A percentile compares a stretch with the other conserved stretches of the same genome.
Evolutionary conservation across 2,888 invertebrate genomes (phyloP).

Genomic region (Dascillus cervinus): DNA sequence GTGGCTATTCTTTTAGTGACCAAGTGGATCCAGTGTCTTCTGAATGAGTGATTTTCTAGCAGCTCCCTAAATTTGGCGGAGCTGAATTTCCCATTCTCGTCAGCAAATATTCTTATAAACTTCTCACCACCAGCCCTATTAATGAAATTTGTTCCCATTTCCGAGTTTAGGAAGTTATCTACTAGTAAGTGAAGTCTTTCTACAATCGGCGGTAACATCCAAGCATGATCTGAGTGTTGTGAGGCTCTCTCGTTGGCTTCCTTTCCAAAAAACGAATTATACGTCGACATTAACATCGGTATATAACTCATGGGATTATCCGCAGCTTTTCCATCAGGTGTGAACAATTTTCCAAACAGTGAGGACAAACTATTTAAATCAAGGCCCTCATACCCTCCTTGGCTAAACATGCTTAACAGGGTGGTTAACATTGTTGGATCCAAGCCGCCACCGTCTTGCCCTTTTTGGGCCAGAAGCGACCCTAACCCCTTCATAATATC

Average conservation of each 20-base stretch:
- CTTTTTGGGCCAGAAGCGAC: conserved; percentile 9
- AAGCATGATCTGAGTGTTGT: conserved; percentile 61
- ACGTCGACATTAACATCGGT: conserved; percentile 60
- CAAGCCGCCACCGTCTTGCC: conserved; percentile 39
- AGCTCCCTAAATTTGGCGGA: conserved; percentile 67
- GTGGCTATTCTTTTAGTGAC: conserved; percentile 68
- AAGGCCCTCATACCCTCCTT: conserved; percentile 15
- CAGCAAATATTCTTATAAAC: conserved; percentile 60
- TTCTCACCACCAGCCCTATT: conserved; percentile 64
- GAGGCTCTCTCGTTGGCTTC: conserved; percentile 54
- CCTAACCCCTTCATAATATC: conserved; percentile 41
- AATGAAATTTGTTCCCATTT: conserved; percentile 66
- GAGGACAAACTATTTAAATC: conserved; percentile 10
- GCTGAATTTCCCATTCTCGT: conserved; percentile 61
- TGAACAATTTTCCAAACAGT: conserved; percentile 12
- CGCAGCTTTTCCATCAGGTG: conserved; percentile 8
- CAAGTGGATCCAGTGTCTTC: conserved; percentile 72
- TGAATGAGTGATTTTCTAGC: conserved; percentile 72
- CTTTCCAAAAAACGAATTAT: conserved; percentile 54
- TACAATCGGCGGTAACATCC: conserved; percentile 63
- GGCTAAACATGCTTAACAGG: conserved; percentile 39
- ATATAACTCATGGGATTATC: conserved; percentile 45
- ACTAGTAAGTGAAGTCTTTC: conserved; percentile 65
- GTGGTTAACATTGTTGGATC: conserved; percentile 53
- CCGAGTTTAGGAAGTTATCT: conserved; percentile 73